phyloP scores from a whole-genome alignment of 2,113 vertebrate genomes.

The Peromyscus maniculatus region DNA sequence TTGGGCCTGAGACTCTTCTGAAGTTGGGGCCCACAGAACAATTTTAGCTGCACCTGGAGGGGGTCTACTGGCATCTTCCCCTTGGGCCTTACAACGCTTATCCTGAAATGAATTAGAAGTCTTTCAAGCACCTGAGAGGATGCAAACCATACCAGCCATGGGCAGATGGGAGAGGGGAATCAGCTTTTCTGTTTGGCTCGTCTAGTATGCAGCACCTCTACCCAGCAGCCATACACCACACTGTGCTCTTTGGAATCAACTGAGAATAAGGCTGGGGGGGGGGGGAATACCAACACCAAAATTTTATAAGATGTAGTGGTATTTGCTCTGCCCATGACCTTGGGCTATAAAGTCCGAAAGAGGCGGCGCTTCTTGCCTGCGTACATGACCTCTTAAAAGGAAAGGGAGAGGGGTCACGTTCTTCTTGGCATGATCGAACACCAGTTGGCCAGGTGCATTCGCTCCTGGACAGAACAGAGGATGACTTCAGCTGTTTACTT shows the following conservation, averaged over 20 bases:
- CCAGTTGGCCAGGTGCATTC: too few species aligned
- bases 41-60: background rate
- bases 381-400: too few species aligned
- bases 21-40: background rate
- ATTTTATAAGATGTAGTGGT: background rate
- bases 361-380: too few species aligned
- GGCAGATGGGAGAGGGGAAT: background rate
- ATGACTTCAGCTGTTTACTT: too few species aligned
- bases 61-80: background rate
- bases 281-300: background rate
- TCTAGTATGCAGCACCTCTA: background rate
- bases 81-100: background rate
- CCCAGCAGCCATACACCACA: background rate
- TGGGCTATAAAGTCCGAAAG: too few species aligned
- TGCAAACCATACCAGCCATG: background rate
- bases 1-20: background rate
- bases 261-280: background rate
- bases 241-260: constrained; percentile 18
- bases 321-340: too few species aligned
- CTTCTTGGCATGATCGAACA: too few species aligned
- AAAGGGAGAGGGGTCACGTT: too few species aligned
- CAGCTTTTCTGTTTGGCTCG: background rate
- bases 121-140: background rate
- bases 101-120: background rate
- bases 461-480: too few species aligned